A percentile compares a stretch with the other conserved stretches of the same genome.
These are phyloP conservation scores for Caenorhabditis brenneri DNA, from an alignment of 1,140 invertebrate species.

Conservation along the genomic window DNA sequence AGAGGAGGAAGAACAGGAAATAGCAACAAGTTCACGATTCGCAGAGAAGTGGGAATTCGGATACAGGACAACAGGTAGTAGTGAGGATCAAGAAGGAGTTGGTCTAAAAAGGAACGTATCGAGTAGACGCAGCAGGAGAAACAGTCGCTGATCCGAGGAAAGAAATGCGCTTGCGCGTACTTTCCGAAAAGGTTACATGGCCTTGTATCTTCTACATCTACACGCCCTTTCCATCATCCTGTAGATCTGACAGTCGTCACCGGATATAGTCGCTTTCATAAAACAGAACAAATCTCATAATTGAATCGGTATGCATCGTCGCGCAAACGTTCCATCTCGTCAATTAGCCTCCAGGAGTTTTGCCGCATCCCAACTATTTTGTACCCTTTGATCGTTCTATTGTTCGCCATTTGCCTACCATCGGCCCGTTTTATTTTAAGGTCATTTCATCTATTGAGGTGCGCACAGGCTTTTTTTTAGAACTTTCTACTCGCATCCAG, in stretches of 20 bases:
- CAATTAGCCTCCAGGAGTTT: slow-evolving; percentile 25
- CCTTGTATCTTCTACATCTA: slow-evolving; percentile 30
- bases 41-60: neutral
- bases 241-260: slow-evolving; percentile 25
- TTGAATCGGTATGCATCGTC: slow-evolving; percentile 23
- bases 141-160: neutral
- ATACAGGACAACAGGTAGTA: slow-evolving; percentile 31
- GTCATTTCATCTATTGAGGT: slow-evolving; percentile 12
- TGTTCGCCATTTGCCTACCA: neutral
- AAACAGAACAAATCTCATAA: slow-evolving; percentile 37
- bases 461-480: neutral
- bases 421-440: neutral
- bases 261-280: slow-evolving; percentile 28
- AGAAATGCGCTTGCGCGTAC: neutral
- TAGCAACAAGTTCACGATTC: slow-evolving; percentile 35
- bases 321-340: slow-evolving; percentile 24
- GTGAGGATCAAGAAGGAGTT: neutral
- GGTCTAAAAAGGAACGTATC: neutral
- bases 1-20: neutral
- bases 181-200: slow-evolving; percentile 23
- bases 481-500: neutral
- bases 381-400: slow-evolving; percentile 20
- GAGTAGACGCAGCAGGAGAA: neutral
- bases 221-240: slow-evolving; percentile 37
- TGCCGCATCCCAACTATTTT: slow-evolving; percentile 3